A percentile compares a stretch with the other conserved stretches of the same genome.
Evolutionary conservation across 2,113 vertebrate species (phyloP).

Genomic region (Grallaria varia): DNA sequence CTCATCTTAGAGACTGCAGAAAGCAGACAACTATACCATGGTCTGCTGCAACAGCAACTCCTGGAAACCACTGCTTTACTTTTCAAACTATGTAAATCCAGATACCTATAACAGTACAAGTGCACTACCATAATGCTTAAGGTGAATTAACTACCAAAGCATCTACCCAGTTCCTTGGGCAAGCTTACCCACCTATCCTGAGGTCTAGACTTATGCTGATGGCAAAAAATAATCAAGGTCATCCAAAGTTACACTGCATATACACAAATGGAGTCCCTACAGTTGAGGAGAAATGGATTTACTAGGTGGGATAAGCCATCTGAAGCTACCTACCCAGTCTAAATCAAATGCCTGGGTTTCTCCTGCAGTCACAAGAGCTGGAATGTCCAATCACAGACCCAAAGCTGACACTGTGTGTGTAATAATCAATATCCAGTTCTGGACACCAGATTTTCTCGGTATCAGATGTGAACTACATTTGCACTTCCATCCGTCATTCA

Average conservation of each 20-base stretch:
- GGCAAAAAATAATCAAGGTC: not conserved
- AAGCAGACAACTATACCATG: accelerated
- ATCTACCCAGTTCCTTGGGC: not conserved
- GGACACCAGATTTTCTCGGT: not conserved
- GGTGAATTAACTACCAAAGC: not conserved
- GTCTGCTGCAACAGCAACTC: not conserved
- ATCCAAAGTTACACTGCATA: not conserved
- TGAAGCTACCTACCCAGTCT: not conserved
- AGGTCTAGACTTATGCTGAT: not conserved
- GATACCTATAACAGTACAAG: not conserved
- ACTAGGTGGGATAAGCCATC: not conserved
- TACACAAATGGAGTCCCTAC: not conserved
- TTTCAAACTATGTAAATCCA: not conserved
- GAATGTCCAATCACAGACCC: not conserved
- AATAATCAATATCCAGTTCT: not conserved
- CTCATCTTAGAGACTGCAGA: not conserved
- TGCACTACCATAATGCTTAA: not conserved
- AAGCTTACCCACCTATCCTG: not conserved
- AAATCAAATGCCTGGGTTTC: not conserved
- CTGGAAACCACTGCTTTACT: not conserved
- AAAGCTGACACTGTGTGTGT: not conserved
- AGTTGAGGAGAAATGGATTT: not conserved
- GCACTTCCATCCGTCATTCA: not conserved
- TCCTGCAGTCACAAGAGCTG: not conserved
- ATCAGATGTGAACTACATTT: not conserved